Evolutionary conservation across 2,113 vertebrate genomes (phyloP).

Genomic region (Hemiscyllium ocellatum): DNA sequence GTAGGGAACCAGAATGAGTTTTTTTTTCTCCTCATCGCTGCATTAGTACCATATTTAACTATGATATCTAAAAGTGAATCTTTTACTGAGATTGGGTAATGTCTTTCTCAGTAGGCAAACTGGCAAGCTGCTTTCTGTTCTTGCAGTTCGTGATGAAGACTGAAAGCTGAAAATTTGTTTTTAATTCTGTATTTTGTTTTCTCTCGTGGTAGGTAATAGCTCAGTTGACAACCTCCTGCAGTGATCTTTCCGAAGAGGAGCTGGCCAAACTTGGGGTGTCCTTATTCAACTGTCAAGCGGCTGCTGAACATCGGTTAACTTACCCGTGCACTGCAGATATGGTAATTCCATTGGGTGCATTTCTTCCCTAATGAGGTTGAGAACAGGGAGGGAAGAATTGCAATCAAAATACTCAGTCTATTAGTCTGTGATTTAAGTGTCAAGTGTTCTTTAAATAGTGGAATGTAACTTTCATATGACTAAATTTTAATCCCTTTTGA

Average conservation of each 20-base stretch:
- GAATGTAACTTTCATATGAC: neutral
- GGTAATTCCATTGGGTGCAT: slow-evolving; percentile 47
- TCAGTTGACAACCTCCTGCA: slow-evolving; percentile 53
- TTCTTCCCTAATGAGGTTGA: neutral
- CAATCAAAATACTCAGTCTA: neutral
- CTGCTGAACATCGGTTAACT: slow-evolving; percentile 51
- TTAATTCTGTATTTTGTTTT: neutral
- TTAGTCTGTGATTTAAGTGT: neutral
- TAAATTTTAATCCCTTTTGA: neutral
- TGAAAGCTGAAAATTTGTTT: neutral
- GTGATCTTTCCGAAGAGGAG: slow-evolving; percentile 59
- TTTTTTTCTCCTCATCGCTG: neutral
- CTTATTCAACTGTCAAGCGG: slow-evolving; percentile 64
- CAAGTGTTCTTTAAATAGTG: neutral
- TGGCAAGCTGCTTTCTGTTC: neutral
- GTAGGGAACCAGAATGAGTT: neutral
- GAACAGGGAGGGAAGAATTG: neutral
- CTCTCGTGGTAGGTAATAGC: slow-evolving; percentile 52
- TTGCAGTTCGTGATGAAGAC: neutral
- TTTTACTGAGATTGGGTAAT: neutral
- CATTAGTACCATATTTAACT: neutral
- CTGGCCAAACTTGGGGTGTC: slow-evolving; percentile 61
- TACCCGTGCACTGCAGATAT: slow-evolving; percentile 56
- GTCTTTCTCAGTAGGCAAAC: neutral
- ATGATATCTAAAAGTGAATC: neutral